These are phyloP conservation scores for Ramphastos sulfuratus DNA, from an alignment of 2,113 vertebrate genomes.

Conservation along the genomic window DNA sequence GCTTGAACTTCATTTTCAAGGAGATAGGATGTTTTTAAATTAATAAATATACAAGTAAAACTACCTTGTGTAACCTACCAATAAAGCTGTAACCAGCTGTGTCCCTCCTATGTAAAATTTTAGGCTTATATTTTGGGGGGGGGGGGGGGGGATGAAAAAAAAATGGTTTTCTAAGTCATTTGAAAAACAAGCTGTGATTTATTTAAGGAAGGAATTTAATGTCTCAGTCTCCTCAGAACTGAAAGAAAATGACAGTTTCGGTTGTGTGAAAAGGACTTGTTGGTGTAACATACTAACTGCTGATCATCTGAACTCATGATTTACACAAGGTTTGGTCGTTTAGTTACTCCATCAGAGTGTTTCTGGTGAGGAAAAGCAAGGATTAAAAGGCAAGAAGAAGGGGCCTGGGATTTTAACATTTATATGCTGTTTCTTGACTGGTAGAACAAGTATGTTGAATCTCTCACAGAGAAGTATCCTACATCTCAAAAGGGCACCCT, in stretches of 20 bases:
- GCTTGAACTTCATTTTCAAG: neutral
- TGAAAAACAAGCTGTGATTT: neutral
- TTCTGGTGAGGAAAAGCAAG: neutral
- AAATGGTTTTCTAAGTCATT: neutral
- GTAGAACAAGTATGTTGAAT: neutral
- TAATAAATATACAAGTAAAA: neutral
- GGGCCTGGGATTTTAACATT: neutral
- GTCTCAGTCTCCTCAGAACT: neutral
- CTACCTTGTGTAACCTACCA: neutral
- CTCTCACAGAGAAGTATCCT: neutral
- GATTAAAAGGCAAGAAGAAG: neutral
- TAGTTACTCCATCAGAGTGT: neutral
- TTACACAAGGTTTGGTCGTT: neutral
- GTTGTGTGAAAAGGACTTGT: neutral
- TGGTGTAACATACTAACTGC: neutral
- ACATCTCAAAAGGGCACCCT: neutral
- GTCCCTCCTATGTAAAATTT: neutral
- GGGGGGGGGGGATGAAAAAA: neutral
- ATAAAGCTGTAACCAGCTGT: neutral
- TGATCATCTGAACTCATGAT: neutral
- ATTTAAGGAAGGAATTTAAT: neutral
- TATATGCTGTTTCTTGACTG: neutral
- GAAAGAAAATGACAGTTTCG: neutral
- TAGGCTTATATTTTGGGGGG: neutral
- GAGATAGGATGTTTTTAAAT: neutral